Evolutionary conservation across 2,888 invertebrate genomes (phyloP).

Genomic region (Amitus sp.): DNA sequence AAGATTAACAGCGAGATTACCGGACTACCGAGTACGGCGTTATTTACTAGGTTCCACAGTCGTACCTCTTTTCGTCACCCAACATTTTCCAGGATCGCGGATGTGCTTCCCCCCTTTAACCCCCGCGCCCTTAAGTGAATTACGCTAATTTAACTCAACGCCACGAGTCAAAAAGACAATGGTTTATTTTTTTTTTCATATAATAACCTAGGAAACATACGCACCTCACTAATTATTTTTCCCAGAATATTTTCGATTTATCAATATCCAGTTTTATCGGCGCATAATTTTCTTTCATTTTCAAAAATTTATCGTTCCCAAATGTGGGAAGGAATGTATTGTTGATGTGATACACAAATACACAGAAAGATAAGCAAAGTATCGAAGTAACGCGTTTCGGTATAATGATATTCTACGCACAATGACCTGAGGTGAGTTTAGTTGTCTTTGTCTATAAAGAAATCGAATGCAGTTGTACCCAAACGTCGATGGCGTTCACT

Average conservation of each 20-base stretch:
- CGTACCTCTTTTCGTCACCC: slow-evolving; percentile 49
- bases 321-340: too few relatives aligned
- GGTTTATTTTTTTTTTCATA: too few relatives aligned
- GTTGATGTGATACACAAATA: too few relatives aligned
- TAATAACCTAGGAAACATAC: too few relatives aligned
- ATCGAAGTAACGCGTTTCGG: too few relatives aligned
- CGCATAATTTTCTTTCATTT: neutral
- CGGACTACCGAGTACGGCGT: slow-evolving; percentile 46
- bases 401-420: too few relatives aligned
- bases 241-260: slow-evolving; percentile 14
- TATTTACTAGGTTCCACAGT: slow-evolving; percentile 47
- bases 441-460: too few relatives aligned
- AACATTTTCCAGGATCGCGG: slow-evolving; percentile 42
- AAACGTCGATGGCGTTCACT: too few relatives aligned
- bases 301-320: neutral
- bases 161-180: slow-evolving; percentile 15
- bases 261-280: slow-evolving; percentile 7
- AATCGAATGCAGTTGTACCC: too few relatives aligned
- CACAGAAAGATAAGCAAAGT: neutral
- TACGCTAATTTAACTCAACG: slow-evolving; percentile 46
- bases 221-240: slow-evolving; percentile 13
- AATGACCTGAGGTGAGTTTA: too few relatives aligned
- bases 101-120: slow-evolving; percentile 23
- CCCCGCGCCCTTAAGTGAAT: slow-evolving; percentile 51
- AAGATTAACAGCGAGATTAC: slow-evolving; percentile 64